Evolutionary conservation across 2,888 invertebrate species (phyloP).

Genomic region (Parapristionchus giblindavisi): DNA sequence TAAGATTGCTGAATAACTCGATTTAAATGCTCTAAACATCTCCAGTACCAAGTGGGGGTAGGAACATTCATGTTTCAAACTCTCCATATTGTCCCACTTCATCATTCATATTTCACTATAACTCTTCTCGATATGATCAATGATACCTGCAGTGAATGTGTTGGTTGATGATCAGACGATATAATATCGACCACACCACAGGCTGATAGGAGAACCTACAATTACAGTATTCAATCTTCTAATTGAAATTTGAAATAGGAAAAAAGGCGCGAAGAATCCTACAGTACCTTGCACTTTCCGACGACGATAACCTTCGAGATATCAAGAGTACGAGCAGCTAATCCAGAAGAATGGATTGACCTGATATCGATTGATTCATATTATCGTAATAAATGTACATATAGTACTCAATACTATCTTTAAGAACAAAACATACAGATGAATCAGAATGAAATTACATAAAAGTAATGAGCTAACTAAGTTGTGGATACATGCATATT

Average conservation of each 20-base stretch:
- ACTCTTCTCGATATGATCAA: no score
- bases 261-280: not conserved
- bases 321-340: conserved; percentile 86
- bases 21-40: no score
- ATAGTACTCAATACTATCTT: no score
- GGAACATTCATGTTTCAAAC: no score
- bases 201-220: conserved; percentile 46
- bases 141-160: conserved; percentile 47
- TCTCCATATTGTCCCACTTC: no score
- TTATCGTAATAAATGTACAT: not conserved
- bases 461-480: no score
- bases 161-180: conserved; percentile 42
- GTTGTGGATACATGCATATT: not conserved
- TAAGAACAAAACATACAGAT: no score
- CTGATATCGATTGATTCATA: conserved; percentile 71
- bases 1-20: no score
- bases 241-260: not conserved
- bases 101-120: no score
- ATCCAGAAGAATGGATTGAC: conserved; percentile 83
- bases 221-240: not conserved
- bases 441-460: no score
- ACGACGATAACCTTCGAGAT: conserved; percentile 83
- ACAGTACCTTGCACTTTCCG: conserved; percentile 59
- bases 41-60: no score
- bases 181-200: conserved; percentile 50